A percentile compares a stretch with the other conserved stretches of the same genome.
Evolutionary conservation across 2,888 invertebrate genomes (phyloP).

Genomic region (Herminia tarsipennalis): DNA sequence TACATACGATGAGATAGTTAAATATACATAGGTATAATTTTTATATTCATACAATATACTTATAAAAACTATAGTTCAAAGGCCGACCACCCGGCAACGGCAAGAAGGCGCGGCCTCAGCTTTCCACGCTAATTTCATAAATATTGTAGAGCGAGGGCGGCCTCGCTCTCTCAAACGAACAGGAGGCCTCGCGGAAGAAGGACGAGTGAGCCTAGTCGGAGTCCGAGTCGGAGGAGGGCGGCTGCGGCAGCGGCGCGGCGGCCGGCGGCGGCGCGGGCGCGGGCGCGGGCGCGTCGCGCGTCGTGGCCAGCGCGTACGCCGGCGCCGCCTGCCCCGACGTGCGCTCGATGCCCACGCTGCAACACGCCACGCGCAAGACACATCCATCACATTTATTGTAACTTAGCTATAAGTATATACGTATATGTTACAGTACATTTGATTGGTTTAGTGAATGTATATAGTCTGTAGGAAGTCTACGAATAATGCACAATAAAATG

Average conservation of each 20-base stretch:
- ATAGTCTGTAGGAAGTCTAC: too few relatives aligned
- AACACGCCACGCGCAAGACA: neutral
- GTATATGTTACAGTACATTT: too few relatives aligned
- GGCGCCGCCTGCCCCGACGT: conserved; percentile 81
- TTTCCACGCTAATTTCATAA: too few relatives aligned
- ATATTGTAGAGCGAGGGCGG: neutral
- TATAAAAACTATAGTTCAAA: conserved; percentile 6
- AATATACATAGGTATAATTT: conserved; percentile 9
- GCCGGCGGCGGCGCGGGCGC: conserved; percentile 43
- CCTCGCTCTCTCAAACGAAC: neutral
- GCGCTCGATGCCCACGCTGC: conserved; percentile 94
- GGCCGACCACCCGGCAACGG: too few relatives aligned
- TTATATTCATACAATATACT: conserved; percentile 6
- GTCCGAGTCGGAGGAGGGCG: conserved; percentile 77
- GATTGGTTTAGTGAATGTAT: too few relatives aligned
- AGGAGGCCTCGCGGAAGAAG: neutral
- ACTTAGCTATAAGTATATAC: too few relatives aligned
- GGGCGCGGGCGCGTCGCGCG: conserved; percentile 39
- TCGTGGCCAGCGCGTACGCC: conserved; percentile 69
- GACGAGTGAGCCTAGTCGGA: conserved; percentile 54
- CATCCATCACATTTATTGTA: neutral
- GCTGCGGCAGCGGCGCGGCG: conserved; percentile 50
- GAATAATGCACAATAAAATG: too few relatives aligned
- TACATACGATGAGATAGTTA: conserved; percentile 16
- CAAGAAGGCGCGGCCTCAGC: too few relatives aligned